Conservation (phyloP, 2,113 vertebrate species). For the Diglossa brunneiventris region DNA sequence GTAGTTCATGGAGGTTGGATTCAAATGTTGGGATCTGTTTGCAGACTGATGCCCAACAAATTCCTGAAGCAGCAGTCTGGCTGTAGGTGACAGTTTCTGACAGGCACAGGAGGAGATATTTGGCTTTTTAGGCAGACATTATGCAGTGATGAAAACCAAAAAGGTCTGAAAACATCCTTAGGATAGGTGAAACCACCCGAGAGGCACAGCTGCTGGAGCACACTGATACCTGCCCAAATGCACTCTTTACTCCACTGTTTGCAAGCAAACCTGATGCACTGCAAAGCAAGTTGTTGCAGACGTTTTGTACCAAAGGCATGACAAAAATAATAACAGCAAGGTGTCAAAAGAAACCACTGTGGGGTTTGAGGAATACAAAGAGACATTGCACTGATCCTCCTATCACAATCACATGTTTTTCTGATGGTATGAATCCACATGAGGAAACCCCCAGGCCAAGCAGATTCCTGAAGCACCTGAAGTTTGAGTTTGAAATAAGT, state of each 20-base stretch:
- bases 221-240: not conserved
- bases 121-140: not conserved
- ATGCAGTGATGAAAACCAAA: not conserved
- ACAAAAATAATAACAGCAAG: not conserved
- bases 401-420: not conserved
- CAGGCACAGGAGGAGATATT: not conserved
- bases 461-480: not conserved
- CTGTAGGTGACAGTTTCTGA: not conserved
- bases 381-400: not conserved
- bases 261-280: not conserved
- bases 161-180: not conserved
- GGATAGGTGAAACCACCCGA: not conserved
- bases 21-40: not conserved
- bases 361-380: not conserved
- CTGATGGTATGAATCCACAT: not conserved
- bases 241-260: not conserved
- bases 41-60: not conserved
- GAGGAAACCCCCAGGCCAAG: not conserved
- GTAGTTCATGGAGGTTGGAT: not conserved
- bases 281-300: not conserved
- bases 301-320: not conserved
- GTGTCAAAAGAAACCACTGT: not conserved
- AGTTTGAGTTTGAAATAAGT: not conserved
- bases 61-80: not conserved
- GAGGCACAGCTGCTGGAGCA: not conserved